These are phyloP conservation scores for Halocaridina rubra DNA, from an alignment of 2,888 invertebrate species.

Conservation along the genomic window DNA sequence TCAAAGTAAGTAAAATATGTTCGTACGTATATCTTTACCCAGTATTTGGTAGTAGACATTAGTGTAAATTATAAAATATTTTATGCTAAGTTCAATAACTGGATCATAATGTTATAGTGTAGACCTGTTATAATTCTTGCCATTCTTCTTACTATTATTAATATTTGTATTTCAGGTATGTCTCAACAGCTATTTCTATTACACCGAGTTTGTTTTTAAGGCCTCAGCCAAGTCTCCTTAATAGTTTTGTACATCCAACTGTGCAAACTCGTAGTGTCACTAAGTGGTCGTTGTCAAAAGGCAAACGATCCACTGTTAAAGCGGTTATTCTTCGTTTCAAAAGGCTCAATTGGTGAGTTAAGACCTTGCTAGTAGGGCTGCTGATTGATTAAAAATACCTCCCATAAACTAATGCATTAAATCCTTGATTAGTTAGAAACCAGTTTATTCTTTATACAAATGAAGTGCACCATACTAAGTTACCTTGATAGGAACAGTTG, in stretches of 20 bases:
- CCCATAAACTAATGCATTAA: too few species aligned
- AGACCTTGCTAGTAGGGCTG: too few species aligned
- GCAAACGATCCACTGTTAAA: conserved; percentile 35
- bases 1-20: background rate
- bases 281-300: conserved; percentile 36
- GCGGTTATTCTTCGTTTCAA: conserved; percentile 37
- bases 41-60: too few species aligned
- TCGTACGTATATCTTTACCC: background rate
- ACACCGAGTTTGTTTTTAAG: background rate
- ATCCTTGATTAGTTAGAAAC: background rate
- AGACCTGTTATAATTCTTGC: too few species aligned
- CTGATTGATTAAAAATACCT: too few species aligned
- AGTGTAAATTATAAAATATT: background rate
- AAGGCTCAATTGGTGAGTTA: conserved; percentile 50
- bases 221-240: background rate
- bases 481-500: background rate
- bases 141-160: background rate
- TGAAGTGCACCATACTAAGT: background rate
- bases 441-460: background rate
- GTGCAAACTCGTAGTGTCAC: conserved; percentile 5
- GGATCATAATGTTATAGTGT: background rate
- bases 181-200: background rate
- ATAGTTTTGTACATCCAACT: background rate
- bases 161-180: background rate
- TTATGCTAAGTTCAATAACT: background rate